Evolutionary conservation across 2,113 vertebrate species (phyloP), one percentile per base, ranked within the genome.

Genomic region (Nibea coibor): DNA sequence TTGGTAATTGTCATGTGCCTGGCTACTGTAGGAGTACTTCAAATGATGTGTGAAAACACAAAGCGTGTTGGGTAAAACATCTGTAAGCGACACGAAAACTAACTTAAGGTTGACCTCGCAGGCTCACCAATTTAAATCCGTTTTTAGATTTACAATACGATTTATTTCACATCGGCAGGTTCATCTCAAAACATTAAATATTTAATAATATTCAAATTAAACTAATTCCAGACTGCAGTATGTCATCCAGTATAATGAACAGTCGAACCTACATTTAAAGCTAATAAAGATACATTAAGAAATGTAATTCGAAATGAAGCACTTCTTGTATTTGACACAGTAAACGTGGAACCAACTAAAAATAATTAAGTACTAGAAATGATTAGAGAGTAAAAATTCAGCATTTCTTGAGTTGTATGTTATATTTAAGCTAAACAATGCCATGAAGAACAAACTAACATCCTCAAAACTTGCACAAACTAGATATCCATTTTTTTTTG

Each of bases 11-110:
- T 70, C 56, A 47, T 69, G 50, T 56, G 72, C 26, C 35, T 35
- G 4, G 68, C 73, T 62, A 81, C 63, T 85, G 89, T 88, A 81
- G 88, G 87, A 82, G 87, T 53, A 65, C 45, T 77, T 87, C 70
- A 85, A 81, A 75, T 66, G 53, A 66, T 68, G 58, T 65, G 72
- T 77, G 72, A 76, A 58, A 64, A 57, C 19, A 56, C 19, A 45
- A 69, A 72, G 42, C 50, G 62, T 58, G 48, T 50, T 22, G 22
- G 43, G 20, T 31, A 15, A 54, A 51, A 35, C 17, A 5, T 17
- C 45, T 45, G 14, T 4, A 59, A 50, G 14, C 70, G 56, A 56
- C 35, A 39, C 8, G 7, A 39, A 39, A 8, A 6, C 35, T 39
- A 39, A 39, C 35, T 39, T 8, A 39, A 65, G 10, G 45, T n/a